Conservation (phyloP, 2,113 vertebrate species). For the Syngnathus typhle region DNA sequence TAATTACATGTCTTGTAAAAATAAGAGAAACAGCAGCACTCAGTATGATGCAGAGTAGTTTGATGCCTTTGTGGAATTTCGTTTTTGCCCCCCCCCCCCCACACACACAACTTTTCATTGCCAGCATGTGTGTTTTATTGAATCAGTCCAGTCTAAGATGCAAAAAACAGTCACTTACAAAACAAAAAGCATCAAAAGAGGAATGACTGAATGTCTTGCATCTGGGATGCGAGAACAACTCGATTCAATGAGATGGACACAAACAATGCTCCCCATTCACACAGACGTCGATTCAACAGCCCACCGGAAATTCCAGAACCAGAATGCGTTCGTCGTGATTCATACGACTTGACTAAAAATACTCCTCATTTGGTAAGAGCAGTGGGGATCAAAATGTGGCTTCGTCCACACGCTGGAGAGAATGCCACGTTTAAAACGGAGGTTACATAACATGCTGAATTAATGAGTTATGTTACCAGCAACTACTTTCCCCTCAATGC, state of each 20-base stretch:
- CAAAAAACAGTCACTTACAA: neutral
- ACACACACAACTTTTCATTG: too few species aligned
- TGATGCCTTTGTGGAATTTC: neutral
- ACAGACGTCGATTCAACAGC: neutral
- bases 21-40: neutral
- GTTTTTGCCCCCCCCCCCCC: neutral
- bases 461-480: constrained; percentile 13
- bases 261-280: constrained; percentile 10
- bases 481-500: neutral
- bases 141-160: neutral
- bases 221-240: constrained; percentile 9
- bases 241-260: constrained; percentile 10
- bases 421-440: constrained; percentile 33
- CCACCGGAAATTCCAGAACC: constrained; percentile 11
- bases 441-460: constrained; percentile 22
- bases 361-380: constrained; percentile 1
- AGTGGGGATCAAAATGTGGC: neutral
- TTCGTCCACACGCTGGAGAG: constrained; percentile 8
- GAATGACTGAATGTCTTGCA: constrained; percentile 12
- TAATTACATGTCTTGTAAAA: neutral
- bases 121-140: neutral
- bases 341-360: neutral
- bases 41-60: neutral
- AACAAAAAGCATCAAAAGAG: neutral
- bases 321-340: neutral